Conservation (phyloP, 2,113 vertebrate genomes). For the Sula dactylatra region DNA sequence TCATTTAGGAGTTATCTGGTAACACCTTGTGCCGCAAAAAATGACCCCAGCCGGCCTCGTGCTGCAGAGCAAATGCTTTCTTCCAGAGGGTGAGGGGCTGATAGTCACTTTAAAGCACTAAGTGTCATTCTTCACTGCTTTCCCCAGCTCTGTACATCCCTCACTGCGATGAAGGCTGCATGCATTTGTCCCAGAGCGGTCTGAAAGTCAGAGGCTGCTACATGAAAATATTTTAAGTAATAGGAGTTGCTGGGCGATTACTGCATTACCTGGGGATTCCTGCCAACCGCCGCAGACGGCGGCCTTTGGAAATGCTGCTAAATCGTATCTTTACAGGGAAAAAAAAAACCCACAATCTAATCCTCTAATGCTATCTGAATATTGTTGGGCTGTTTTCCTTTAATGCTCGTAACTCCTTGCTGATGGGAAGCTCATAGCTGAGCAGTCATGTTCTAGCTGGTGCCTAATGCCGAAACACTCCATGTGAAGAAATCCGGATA, state of each 20-base stretch:
- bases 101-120: background rate
- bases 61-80: background rate
- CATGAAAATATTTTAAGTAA: background rate
- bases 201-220: background rate
- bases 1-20: background rate
- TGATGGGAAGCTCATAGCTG: background rate
- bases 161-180: background rate
- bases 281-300: fast-evolving
- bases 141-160: background rate
- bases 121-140: background rate
- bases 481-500: background rate
- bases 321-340: background rate
- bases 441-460: background rate
- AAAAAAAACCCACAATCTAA: background rate
- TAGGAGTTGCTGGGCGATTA: background rate
- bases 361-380: background rate
- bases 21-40: background rate
- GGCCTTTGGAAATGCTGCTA: background rate
- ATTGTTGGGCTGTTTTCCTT: background rate
- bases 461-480: background rate
- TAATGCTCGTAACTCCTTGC: background rate
- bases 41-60: background rate
- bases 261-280: background rate
- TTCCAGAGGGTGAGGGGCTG: background rate
- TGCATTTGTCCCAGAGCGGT: background rate